These are phyloP conservation scores for Hylaea fasciaria DNA, from an alignment of 2,888 invertebrate species.

Conservation along the genomic window DNA sequence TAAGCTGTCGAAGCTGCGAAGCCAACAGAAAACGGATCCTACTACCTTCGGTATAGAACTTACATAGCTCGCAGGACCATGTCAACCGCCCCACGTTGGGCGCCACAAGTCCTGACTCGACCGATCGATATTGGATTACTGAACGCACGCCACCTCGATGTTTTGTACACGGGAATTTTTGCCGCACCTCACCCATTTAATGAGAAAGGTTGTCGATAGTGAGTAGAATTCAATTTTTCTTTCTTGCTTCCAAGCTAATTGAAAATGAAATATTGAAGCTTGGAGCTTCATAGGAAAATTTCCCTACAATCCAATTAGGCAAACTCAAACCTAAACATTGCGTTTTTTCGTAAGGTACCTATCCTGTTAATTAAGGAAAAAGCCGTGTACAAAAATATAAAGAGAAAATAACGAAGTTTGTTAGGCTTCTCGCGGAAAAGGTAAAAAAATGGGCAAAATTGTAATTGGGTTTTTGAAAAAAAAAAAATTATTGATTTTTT, in stretches of 20 bases:
- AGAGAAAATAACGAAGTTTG: no score
- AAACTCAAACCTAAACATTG: not conserved
- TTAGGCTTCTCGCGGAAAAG: no score
- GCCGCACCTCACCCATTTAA: slow-evolving; percentile 28
- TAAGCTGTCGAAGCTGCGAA: not conserved
- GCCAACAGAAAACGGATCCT: not conserved
- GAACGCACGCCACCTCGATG: slow-evolving; percentile 34
- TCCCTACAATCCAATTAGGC: no score
- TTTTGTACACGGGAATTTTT: slow-evolving; percentile 23
- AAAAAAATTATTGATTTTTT: no score
- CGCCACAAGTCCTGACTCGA: slow-evolving; percentile 42
- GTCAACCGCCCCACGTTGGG: slow-evolving; percentile 39
- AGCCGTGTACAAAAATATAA: not conserved
- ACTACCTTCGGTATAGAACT: not conserved
- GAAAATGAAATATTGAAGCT: no score
- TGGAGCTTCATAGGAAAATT: no score
- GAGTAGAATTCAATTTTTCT: not conserved
- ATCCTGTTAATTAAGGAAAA: not conserved
- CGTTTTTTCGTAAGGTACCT: not conserved
- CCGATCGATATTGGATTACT: slow-evolving; percentile 34
- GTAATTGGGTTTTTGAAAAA: no score
- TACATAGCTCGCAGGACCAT: slow-evolving; percentile 17
- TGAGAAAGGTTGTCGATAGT: slow-evolving; percentile 16
- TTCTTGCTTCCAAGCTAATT: not conserved
- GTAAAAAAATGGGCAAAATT: no score